A percentile compares a stretch with the other conserved stretches of the same genome.
Conservation (phyloP, 2,888 invertebrate species). For the Petrolisthes manimaculis region DNA sequence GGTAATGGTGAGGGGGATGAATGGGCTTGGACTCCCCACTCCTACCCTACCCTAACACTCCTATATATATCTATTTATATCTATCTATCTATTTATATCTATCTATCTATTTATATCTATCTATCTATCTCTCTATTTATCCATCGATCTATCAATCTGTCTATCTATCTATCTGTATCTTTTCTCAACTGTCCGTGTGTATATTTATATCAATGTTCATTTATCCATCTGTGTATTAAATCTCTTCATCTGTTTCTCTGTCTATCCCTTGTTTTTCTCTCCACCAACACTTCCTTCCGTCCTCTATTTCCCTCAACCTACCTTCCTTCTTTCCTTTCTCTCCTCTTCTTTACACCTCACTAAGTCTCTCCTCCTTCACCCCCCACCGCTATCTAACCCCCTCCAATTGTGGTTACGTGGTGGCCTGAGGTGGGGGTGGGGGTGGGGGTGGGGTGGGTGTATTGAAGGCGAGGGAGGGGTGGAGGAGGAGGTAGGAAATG, state of each 20-base stretch:
- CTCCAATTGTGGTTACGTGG: not conserved
- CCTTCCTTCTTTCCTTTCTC: not conserved
- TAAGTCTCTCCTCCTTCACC: not conserved
- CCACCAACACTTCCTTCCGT: not conserved
- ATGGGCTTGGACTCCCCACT: not conserved
- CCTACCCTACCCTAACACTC: not conserved
- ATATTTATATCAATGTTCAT: not conserved
- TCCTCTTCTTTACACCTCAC: not conserved
- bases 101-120: not conserved
- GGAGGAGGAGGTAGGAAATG: not conserved
- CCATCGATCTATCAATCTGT: not conserved
- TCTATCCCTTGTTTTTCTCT: not conserved
- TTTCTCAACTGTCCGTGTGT: not conserved
- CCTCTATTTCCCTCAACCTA: not conserved
- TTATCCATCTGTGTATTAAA: not conserved
- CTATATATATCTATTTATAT: not conserved
- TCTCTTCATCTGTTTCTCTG: not conserved
- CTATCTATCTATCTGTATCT: not conserved
- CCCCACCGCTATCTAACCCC: not conserved
- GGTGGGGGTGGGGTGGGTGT: not conserved
- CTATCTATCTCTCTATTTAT: not conserved
- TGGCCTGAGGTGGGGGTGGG: not conserved
- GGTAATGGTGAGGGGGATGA: constrained; percentile 13
- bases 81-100: not conserved
- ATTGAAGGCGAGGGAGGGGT: not conserved